Evolutionary conservation across 37 sponge, comb jelly and placozoan species (phyloP), one percentile per base, ranked within the genome.

Genomic region (Beroe forskalii): DNA sequence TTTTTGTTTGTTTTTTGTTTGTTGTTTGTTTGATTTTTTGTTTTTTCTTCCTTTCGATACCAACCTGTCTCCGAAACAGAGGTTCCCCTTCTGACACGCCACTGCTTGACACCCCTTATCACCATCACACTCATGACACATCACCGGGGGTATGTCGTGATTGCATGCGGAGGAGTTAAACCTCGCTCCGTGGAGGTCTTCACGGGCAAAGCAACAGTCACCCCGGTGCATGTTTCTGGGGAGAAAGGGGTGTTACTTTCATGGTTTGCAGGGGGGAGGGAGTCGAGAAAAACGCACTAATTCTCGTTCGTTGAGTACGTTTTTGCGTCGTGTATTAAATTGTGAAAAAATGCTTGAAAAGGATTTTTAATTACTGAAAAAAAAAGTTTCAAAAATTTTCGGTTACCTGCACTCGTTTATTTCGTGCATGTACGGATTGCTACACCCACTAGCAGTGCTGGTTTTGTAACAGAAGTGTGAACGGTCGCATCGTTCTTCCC

Each of bases 401-500:
- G n/a, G n/a, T 72, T 23, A 80, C 86, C 86, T 41, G 55, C 86
- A 80, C 22, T 80, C 86, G 0, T 27, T 35, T 1, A 80, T 80
- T 23, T 80, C 42, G 55, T 80, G 86, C 86, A 80, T 80, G 48
- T 80, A 80, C 1, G 86, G 86, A 25, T 80, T 80, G n/a, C 86
- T 44, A 48, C 86, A 80, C 30, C 86, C 86, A 38, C 86, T 80
- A 8, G 86, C 86, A 25, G 86, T 80, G 14, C 42, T 48, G 8
- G 86, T 80, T 30, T 44, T 41, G 55, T 43, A 80, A 48, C 86
- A 80, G 27, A 80, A 80, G 86, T 80, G 86, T 6, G 86, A 80
- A 12, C 86, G 12, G 30, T 80, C 86, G 42, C 86, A 80, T 8
- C 86, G 86, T 23, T 44, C 38, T 80, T 80, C 86, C 8, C n/a